Evolutionary conservation across 2,797 vertebrate species (phyloP), one percentile per base, ranked within the genome.

Genomic region (Sebastes baramenuke): DNA sequence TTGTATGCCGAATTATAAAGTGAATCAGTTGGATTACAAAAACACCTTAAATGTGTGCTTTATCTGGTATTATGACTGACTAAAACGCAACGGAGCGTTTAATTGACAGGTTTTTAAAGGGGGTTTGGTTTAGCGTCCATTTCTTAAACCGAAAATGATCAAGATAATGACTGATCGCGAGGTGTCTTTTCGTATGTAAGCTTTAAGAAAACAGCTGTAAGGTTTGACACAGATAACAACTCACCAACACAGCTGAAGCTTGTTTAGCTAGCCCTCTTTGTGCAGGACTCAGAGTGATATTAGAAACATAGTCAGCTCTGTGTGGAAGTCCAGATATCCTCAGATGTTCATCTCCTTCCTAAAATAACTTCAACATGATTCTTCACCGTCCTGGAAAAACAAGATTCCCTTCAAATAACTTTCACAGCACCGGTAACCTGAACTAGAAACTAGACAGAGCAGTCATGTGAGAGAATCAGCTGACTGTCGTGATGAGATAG

Each of bases 381-480:
- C 5, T 34, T 70, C 69, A 38, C 49, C 2, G 60, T 66, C 65
- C 16, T 9, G 7, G 2, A 42, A 16, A 22, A 64, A 67, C 22
- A 11, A n/a, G 49, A 2, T 20, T 22, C 36, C 36, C 34, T 8
- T 0, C 38, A 8, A 46, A 2, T 4, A 25, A 66, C 22, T 49
- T 52, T 25, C 18, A 29, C 67, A 13, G 76, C 56, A 36, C 60
- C 64, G n/a, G 77, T 13, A 36, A 24, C 38, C 61, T 22, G 24
- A 76, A 81, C 55, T 24, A 16, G n/a, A 70, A 79, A 84, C 81
- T 52, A 30, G 29, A 76, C 68, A 34, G 18, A 34, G 13, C 2
- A 54, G 90, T 96, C 95, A 96, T 89, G 93, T 96, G 95, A 92
- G 38, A 3, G 24, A n/a, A 32, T 95, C 95, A 96, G 94, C 95